A percentile compares a stretch with the other conserved stretches of the same genome.
phyloP scores from a whole-genome alignment of 2,797 vertebrate genomes.

The Silurus aristotelis region DNA sequence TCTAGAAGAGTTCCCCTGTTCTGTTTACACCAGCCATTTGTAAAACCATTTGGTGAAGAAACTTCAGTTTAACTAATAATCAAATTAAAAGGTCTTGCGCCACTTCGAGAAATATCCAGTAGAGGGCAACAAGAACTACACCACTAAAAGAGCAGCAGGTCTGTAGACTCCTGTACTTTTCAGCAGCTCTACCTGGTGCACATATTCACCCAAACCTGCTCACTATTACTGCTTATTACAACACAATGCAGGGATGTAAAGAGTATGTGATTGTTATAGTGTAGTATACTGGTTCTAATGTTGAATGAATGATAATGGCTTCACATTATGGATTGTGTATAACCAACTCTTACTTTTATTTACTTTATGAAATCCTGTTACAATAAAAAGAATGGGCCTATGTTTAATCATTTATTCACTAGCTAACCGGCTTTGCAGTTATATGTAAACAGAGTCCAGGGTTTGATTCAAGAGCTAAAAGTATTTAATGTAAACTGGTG shows the following conservation, averaged over 20 bases:
- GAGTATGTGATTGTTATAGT: neutral
- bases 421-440: no score
- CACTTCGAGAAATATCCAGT: constrained; percentile 2
- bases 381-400: neutral
- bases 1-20: neutral
- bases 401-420: neutral
- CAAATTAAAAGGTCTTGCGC: neutral
- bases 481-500: neutral
- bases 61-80: neutral
- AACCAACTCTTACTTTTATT: neutral
- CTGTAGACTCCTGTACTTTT: neutral
- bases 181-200: neutral
- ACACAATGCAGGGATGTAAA: neutral
- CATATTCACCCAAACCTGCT: neutral
- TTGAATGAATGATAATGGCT: neutral
- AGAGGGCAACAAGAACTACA: constrained; percentile 21
- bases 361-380: neutral
- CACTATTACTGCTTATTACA: neutral
- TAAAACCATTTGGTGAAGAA: neutral
- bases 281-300: neutral
- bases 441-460: neutral
- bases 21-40: neutral
- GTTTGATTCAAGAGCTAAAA: neutral
- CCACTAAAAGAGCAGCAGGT: neutral
- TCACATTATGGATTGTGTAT: neutral